Base-by-base conservation (phyloP, 1,140 invertebrate genomes). In the Ooceraea biroi region DNA sequence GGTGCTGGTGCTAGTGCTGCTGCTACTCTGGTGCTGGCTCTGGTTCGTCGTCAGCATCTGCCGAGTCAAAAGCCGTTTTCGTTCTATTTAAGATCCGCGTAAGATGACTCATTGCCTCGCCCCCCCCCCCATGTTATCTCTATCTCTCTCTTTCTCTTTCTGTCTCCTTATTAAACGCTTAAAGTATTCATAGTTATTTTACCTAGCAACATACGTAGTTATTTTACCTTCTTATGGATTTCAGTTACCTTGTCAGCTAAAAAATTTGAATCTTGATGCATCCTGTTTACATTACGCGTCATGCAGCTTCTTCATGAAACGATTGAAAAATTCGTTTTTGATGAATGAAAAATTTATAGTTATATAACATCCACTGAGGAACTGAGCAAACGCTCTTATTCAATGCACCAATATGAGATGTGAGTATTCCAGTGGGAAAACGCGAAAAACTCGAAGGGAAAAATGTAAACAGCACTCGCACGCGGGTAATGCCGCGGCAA, bases 21-120 rank as follows among this genome's bases (percentile, higher is more conserved):
- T 86, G n/a, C 84, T 86, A 57, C 89, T 91, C 63, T 86, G 88
- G 44, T 78, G 87, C 82, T 92, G 90, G 83, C 91, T 92, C 89
- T 92, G 91, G 78, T 92, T 91, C 83, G 88, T 92, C 86, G 89
- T 90, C 83, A 92, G 90, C 88, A 91, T 90, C 90, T 91, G 88
- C 30, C 57, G 87, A 88, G 87, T 89, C 85, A 89, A 89, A 86
- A 89, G 82, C 58, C 87, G 69, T 89, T 89, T 89, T 86, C 87
- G 82, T 89, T 89, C 88, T 89, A 89, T 89, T 89, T 89, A 89
- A 89, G 77, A 89, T 89, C 82, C 87, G 74, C 68, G 65, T 76
- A 80, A 63, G 83, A 36, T 89, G 88, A 89, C 44, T 89, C 87
- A 89, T 46, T 61, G 30, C 48, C 46, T 78, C 82, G 68, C 60